phyloP scores from a whole-genome alignment of 1,140 invertebrate species.

The Proctacanthus coquilletti region DNA sequence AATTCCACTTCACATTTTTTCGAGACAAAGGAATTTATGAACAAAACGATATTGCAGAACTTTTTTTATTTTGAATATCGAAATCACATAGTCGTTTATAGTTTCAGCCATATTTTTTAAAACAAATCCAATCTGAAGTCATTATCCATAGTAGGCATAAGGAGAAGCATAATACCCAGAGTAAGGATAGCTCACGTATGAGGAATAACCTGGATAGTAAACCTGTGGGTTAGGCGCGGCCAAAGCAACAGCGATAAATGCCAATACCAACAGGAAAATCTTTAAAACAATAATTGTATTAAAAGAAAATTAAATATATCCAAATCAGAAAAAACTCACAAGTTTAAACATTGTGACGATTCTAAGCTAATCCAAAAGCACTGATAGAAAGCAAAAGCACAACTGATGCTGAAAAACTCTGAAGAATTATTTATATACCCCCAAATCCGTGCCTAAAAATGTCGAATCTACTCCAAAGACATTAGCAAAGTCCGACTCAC shows the following conservation, averaged over 20 bases:
- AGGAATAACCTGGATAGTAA: constrained; percentile 13
- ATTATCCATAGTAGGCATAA: constrained; percentile 19
- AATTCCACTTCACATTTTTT: no score
- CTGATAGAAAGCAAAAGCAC: no score
- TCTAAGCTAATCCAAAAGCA: no score
- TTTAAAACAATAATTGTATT: background rate
- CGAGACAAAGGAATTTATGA: no score
- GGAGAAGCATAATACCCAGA: constrained; percentile 16
- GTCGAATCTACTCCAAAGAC: background rate
- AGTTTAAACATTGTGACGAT: constrained; percentile 18
- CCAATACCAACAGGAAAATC: constrained; percentile 14
- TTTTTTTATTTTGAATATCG: no score
- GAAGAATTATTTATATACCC: constrained; percentile 7
- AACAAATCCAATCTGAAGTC: no score
- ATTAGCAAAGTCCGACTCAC: constrained; percentile 1
- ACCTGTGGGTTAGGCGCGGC: constrained; percentile 17
- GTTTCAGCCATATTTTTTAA: no score
- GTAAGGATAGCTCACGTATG: constrained; percentile 19
- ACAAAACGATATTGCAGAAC: no score
- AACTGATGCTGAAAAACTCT: constrained; percentile 4
- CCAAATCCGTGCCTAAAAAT: constrained; percentile 13
- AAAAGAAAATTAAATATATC: no score
- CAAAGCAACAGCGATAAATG: constrained; percentile 14
- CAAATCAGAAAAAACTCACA: constrained; percentile 13
- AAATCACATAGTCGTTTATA: no score